Evolutionary conservation across 2,888 invertebrate species (phyloP).

Genomic region (Adelognathus sp.): DNA sequence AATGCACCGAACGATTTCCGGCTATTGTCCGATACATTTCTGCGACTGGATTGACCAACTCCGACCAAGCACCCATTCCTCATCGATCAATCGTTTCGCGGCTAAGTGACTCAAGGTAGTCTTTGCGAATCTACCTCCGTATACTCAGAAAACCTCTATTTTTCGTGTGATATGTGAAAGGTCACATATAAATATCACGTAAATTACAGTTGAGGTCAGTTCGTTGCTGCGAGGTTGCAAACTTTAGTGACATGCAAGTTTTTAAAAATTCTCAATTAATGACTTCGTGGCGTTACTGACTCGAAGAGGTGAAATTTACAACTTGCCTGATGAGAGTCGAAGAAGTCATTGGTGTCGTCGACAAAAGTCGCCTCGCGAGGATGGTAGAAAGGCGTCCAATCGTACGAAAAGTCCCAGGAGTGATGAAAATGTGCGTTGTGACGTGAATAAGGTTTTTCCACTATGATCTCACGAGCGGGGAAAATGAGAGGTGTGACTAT

Average conservation of each 20-base stretch:
- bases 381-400: constrained; percentile 70
- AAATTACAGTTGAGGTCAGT: too few relatives aligned
- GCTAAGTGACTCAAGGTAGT: too few relatives aligned
- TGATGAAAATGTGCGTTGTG: constrained; percentile 44
- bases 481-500: constrained; percentile 68
- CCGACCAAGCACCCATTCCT: constrained; percentile 1
- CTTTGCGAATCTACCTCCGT: too few relatives aligned
- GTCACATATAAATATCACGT: too few relatives aligned
- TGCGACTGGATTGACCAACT: not conserved
- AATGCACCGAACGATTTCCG: constrained; percentile 29
- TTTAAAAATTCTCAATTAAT: too few relatives aligned
- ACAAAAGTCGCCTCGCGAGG: constrained; percentile 66
- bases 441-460: constrained; percentile 56
- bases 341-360: constrained; percentile 63
- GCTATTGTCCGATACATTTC: constrained; percentile 20
- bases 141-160: too few relatives aligned
- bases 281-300: too few relatives aligned
- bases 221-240: too few relatives aligned
- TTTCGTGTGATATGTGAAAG: too few relatives aligned
- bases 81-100: not conserved
- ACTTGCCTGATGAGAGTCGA: constrained; percentile 72
- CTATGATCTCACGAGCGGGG: constrained; percentile 60
- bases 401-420: constrained; percentile 67
- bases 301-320: constrained; percentile 19
- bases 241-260: too few relatives aligned